Conservation (phyloP, 2,797 vertebrate genomes). For the Galagoides demidoff region DNA sequence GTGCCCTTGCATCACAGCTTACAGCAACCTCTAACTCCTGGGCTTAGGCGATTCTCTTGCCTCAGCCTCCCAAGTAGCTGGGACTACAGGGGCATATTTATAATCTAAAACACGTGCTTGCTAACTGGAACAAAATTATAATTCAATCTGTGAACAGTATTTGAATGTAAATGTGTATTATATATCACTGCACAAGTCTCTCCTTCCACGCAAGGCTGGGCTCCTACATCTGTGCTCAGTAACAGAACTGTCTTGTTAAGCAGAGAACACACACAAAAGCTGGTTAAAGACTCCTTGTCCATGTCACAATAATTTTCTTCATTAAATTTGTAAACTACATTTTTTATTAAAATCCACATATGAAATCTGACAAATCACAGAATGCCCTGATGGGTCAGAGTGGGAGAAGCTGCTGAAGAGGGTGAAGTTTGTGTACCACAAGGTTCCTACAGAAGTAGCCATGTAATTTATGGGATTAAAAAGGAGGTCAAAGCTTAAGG, state of each 20-base stretch:
- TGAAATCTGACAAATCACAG: not conserved
- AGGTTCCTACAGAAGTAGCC: not conserved
- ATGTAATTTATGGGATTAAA: not conserved
- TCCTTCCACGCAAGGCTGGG: not conserved
- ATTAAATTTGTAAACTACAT: not conserved
- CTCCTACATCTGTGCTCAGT: not conserved
- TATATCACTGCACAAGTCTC: not conserved
- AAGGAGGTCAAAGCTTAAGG: not conserved
- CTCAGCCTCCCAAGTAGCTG: too few relatives aligned
- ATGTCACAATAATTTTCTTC: not conserved
- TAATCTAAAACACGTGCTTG: not conserved
- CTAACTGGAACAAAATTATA: slow-evolving; percentile 8
- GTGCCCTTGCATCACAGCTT: too few relatives aligned
- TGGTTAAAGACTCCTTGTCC: not conserved
- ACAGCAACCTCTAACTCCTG: too few relatives aligned
- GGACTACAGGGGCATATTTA: not conserved
- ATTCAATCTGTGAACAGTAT: not conserved
- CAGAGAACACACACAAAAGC: not conserved
- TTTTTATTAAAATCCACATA: not conserved
- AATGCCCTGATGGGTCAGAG: not conserved
- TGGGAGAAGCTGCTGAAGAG: not conserved
- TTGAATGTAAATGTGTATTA: not conserved
- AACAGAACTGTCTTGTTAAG: not conserved
- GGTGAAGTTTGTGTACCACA: not conserved
- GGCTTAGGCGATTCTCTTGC: too few relatives aligned